A percentile compares a stretch with the other conserved stretches of the same genome.
These are phyloP conservation scores for Dicentrarchus labrax DNA, from an alignment of 2,113 vertebrate genomes.

Conservation along the genomic window DNA sequence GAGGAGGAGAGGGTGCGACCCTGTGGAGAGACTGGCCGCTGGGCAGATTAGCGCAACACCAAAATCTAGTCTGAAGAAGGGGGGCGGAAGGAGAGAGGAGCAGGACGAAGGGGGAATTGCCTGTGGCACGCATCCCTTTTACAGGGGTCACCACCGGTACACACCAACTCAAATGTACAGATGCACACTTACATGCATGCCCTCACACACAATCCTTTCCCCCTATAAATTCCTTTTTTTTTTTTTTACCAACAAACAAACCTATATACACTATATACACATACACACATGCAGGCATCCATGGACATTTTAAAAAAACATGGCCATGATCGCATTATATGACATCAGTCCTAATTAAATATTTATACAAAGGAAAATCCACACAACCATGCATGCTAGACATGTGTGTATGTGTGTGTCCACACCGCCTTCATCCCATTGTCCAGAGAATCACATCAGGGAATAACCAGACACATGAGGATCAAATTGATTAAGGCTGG, in stretches of 20 bases:
- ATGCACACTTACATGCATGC: constrained; percentile 11
- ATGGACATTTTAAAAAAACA: constrained; percentile 17
- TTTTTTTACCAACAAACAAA: background rate
- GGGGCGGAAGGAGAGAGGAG: constrained; percentile 13
- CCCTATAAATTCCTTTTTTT: background rate
- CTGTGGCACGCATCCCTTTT: constrained; percentile 48
- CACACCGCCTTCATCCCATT: constrained; percentile 27
- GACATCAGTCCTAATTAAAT: constrained; percentile 67
- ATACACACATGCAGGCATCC: background rate
- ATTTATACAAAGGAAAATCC: constrained; percentile 61
- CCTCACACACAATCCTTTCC: background rate
- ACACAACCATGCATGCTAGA: constrained; percentile 35
- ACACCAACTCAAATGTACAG: constrained; percentile 15
- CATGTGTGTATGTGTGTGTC: constrained; percentile 27
- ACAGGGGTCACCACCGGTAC: constrained; percentile 48
- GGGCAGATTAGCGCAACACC: constrained; percentile 52
- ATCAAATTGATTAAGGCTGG: constrained; percentile 68
- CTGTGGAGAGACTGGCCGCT: constrained; percentile 33
- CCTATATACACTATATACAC: background rate
- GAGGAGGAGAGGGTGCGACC: constrained; percentile 32
- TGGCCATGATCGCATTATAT: constrained; percentile 32
- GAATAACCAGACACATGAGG: constrained; percentile 55
- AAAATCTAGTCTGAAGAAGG: constrained; percentile 43
- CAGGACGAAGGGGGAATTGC: constrained; percentile 1
- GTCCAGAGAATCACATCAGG: constrained; percentile 55